Evolutionary conservation across 64 coral and sea anemone genomes (phyloP), one percentile per base, ranked within the genome.

Genomic region (Cladopsammia gracilis): DNA sequence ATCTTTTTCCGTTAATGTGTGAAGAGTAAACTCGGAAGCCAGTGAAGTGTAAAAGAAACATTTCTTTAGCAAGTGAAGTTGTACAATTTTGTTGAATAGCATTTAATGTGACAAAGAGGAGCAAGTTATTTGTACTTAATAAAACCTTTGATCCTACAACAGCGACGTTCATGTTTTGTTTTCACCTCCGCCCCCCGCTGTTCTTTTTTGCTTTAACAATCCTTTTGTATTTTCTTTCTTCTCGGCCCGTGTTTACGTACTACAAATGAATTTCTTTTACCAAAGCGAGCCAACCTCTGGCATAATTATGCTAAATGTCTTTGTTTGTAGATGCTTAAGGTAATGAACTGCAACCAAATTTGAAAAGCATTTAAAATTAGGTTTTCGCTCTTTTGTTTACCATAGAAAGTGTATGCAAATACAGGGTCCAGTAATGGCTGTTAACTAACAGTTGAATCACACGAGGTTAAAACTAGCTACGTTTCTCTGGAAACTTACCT

Each of bases 261-360:
- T 49, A 75, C 14, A 79, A 79, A 79, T 61, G 77, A 79, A 79
- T 59, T 79, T 2, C 54, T 79, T 79, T 59, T 57, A 12, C 53
- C 16, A 18, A 16, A 12, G 7, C 11, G 23, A 42, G 16, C 77
- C 77, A 51, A 43, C 62, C 60, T 64, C 10, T 7, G 45, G 20
- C 62, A 8, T n/a, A 68, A 49, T 84, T 84, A 67, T 62, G 80
- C 80, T 49, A 64, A 67, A 67, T 68, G 50, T 84, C 20, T 15
- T 84, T 84, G 60, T 84, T 67, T 84, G 61, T 48, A 62, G 58
- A 58, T 82, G 58, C 25, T 82, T 47, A 45, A 64, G 60, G 44
- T 84, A 84, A 84, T 84, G 60, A 64, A 49, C 80, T 84, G 61
- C 42, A 45, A 84, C 80, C 60, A 84, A 84, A 48, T 12, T 67